Evolutionary conservation across 2,888 invertebrate genomes (phyloP), one percentile per base, ranked within the genome.

Genomic region (Drosophila aldrichi): DNA sequence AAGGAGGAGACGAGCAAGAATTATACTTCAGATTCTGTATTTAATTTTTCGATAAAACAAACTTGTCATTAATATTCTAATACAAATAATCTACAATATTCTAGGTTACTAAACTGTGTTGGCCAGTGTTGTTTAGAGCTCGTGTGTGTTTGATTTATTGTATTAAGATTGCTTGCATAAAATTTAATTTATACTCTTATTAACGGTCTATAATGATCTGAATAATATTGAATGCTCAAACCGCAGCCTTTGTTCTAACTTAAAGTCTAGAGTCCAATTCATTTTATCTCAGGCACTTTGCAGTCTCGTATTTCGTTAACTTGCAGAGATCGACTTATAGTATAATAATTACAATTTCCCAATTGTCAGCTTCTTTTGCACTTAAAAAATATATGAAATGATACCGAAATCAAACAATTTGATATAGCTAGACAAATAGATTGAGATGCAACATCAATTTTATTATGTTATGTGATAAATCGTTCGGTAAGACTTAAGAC

Each of bases 361-460:
- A 18, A 18, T 7, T 44, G 2, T 22, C 4, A 29, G 10, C 16
- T 22, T 7, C 44, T 10, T 46, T 4, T 46, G n/a, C 29, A 29
- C 29, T 7, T 25, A 25, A 29, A 29, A 7, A 29, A 7, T 25
- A 25, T 4, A 7, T 7, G 6, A 22, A 5, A 25, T 7, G 29
- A 29, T 8, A 29, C 8, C 1, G 29, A 55, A 41, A 43, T 0
- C 6, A 38, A 38, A 12, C n/a, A 38, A 7, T 38, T 12, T 25
- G 12, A 12, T n/a, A 38, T 22, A 16, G 25, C 14, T n/a, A 16
- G 14, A 43, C 22, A 16, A n/a, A 3, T n/a, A 20, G 18, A 20
- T 16, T 16, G 18, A 46, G 20, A 48, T 25, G 38, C 51, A 55
- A 79, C 74, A 79, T 74, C 51, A 58, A 69, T 49, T 59, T 68